Base-by-base conservation (phyloP, 2,888 invertebrate species). In the Troglohyphantes excavatus region DNA sequence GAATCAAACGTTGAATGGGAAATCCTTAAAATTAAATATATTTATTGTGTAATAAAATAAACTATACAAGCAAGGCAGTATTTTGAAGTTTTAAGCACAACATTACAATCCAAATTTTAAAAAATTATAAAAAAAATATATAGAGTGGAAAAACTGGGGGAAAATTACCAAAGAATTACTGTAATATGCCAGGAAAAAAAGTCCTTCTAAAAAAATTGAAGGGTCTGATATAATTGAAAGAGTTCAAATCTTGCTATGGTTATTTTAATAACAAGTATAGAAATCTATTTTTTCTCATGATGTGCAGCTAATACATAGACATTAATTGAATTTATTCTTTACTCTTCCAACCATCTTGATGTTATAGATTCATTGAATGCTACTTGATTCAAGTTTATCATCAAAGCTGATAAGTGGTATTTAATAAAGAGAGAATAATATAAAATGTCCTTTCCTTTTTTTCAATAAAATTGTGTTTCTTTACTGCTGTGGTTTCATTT, bases 301-400 rank as follows among this genome's bases (percentile, higher is more conserved):
- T 67, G 67, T 76, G 82, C 82, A 82, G 81, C 82, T 89, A 76
- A 59, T 29, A 59, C 23, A 65, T 75, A 81, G 75, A 59, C n/a
- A 76, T 75, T 76, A 73, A n/a, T 70, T 19, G 70, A 39, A 68
- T 46, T 59, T 78, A 78, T 75, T 76, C 88, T 76, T 79, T 68
- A 67, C 61, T 76, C 76, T 89, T 89, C 65, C 68, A 75, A 73
- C 61, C 63, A 76, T 89, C 88, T 89, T 67, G 88, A 68, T 89
- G 88, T 89, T 59, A 68, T 89, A 89, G 88, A 70, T 89, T 89
- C 75, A 75, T 53, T 67, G 61, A 89, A 82, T 89, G 82, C 59
- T 67, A 53, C 75, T 46, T 61, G 21, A 83, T 63, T 26, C 61
- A 73, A 73, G 61, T 61, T 82, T 82, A 61, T 83, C 73, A 46